Percentiles rank a stretch among this genome's conserved stretches.
Conservation (phyloP, 2,113 vertebrate genomes). For the Phaethon lepturus region DNA sequence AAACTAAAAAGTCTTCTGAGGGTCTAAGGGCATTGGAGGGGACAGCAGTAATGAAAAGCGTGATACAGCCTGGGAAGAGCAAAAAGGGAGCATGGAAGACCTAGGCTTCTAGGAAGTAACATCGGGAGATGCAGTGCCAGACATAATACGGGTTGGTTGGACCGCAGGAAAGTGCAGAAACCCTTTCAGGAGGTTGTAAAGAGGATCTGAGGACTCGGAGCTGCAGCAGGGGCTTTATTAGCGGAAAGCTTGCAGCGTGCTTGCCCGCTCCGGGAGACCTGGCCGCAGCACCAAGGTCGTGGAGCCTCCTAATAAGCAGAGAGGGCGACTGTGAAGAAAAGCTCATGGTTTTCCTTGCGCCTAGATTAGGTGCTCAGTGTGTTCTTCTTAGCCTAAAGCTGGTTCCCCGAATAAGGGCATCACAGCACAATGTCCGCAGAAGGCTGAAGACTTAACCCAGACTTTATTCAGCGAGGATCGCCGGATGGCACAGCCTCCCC, state of each 20-base stretch:
- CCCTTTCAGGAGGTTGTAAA: neutral
- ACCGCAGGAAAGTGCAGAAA: neutral
- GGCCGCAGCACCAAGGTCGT: rapidly evolving
- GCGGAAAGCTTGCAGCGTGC: neutral
- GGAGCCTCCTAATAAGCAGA: neutral
- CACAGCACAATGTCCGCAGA: neutral
- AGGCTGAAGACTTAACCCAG: conserved; percentile 32
- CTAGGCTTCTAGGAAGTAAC: neutral
- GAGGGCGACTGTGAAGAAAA: neutral
- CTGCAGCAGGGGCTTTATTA: conserved; percentile 16
- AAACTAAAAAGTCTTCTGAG: neutral
- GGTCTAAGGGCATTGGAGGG: neutral
- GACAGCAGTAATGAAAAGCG: neutral
- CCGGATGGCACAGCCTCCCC: neutral
- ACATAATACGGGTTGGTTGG: neutral
- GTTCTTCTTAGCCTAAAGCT: conserved; percentile 9
- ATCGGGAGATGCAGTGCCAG: neutral
- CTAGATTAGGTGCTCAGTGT: neutral
- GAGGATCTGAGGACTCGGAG: neutral
- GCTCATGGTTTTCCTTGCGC: neutral
- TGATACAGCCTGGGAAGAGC: neutral
- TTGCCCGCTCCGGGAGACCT: neutral
- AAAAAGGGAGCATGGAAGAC: neutral
- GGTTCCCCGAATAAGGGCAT: neutral
- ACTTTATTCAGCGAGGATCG: neutral